Evolutionary conservation across 2,797 vertebrate genomes (phyloP), one percentile per base, ranked within the genome.

Genomic region (Huso huso): DNA sequence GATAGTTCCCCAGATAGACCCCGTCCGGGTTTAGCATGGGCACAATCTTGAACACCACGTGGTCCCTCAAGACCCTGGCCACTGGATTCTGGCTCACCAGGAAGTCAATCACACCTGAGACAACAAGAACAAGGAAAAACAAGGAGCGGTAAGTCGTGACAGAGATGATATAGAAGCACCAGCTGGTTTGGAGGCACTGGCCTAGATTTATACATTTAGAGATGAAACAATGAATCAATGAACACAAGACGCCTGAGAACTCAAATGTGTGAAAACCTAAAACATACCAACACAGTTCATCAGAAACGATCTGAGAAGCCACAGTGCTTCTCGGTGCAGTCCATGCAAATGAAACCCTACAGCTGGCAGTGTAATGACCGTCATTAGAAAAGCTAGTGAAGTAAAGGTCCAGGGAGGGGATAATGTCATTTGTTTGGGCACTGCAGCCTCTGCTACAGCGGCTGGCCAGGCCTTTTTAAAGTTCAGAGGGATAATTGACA

Each of bases 11-110:
- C 66, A 99, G 81, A 81, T 95, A 99, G 72, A 99, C 95, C 8
- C 96, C 95, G 66, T 98, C 95, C 50, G 96, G 95, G 80, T 99
- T 99, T 71, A 99, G 93, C 95, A 99, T 99, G 49, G 96, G 96
- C 48, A 95, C 95, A 51, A 99, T 94, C 89, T 98, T 99, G 86
- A 99, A 99, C 75, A 96, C 93, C 78, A 98, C 86, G 73, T 95
- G 89, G 71, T 98, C 93, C 70, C 96, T 85, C 49, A 99, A 78
- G 72, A 93, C 82, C 81, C 93, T 91, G 2, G 95, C 95, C 79
- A 94, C 80, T 1, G 95, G 95, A 77, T 99, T 94, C 68, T 93
- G 93, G 78, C 96, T 97, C 72, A 97, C 84, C 8, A 99, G 91
- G 83, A 99, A 99, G 83, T 97, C 96, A 70, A 98, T 96, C 78